Percentiles rank a stretch among this genome's conserved stretches.
These are phyloP conservation scores for Silurus asotus DNA, from an alignment of 2,113 vertebrate species.

Conservation along the genomic window DNA sequence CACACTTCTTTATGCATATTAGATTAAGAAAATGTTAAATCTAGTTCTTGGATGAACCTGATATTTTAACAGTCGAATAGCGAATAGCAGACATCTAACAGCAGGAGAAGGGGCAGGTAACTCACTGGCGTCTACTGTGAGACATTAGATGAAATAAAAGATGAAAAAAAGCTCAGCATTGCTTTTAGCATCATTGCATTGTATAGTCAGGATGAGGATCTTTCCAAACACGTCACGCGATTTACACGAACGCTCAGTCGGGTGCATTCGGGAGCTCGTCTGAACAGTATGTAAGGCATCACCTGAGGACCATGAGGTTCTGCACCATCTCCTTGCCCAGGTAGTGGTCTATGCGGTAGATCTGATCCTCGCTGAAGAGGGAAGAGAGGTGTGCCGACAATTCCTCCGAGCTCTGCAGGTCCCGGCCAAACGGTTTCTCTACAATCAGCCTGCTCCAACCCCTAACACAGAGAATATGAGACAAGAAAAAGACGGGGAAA, in stretches of 20 bases:
- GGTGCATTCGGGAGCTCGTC: neutral
- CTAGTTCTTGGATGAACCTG: neutral
- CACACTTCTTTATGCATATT: neutral
- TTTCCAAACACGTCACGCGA: neutral
- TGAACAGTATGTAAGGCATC: neutral
- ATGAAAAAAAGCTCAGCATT: too few species aligned
- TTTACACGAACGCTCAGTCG: neutral
- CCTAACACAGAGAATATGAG: conserved; percentile 57
- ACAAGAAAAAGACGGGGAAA: neutral
- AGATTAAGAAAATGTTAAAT: neutral
- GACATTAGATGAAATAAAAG: too few species aligned
- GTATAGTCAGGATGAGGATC: neutral
- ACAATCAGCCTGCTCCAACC: conserved; percentile 90
- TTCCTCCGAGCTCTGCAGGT: conserved; percentile 84
- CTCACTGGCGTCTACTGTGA: too few species aligned
- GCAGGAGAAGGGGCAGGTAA: too few species aligned
- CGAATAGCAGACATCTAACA: too few species aligned
- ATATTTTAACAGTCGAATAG: too few species aligned
- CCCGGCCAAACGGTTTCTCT: conserved; percentile 90
- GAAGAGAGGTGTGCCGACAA: conserved; percentile 82
- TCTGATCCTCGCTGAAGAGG: conserved; percentile 87
- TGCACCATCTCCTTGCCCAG: conserved; percentile 95
- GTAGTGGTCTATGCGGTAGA: conserved; percentile 93
- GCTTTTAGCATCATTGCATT: neutral
- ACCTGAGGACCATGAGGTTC: conserved; percentile 93